These are phyloP conservation scores for Athripsodes cinereus DNA, from an alignment of 2,888 invertebrate species.

Conservation along the genomic window DNA sequence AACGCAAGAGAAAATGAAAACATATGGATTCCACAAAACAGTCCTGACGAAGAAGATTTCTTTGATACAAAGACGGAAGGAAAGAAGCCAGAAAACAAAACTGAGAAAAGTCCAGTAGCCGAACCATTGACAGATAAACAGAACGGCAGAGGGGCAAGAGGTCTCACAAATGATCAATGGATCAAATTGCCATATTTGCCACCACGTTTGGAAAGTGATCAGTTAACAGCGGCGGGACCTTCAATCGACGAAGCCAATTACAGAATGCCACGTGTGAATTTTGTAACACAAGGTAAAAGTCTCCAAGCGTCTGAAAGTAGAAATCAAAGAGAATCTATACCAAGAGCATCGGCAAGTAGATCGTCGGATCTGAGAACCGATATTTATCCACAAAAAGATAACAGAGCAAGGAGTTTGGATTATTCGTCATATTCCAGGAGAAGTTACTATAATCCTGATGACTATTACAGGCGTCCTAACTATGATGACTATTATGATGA, in stretches of 20 bases:
- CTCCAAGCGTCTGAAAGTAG: constrained; percentile 47
- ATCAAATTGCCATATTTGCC: constrained; percentile 49
- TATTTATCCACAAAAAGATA: constrained; percentile 42
- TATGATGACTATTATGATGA: constrained; percentile 41
- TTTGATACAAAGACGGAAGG: constrained; percentile 41
- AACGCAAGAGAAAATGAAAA: constrained; percentile 32
- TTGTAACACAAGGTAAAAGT: constrained; percentile 57
- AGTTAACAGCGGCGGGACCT: constrained; percentile 48
- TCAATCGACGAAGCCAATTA: constrained; percentile 51
- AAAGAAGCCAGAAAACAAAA: constrained; percentile 33
- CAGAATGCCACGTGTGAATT: constrained; percentile 59
- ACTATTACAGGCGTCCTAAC: constrained; percentile 34
- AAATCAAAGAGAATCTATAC: constrained; percentile 46
- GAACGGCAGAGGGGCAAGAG: constrained; percentile 52
- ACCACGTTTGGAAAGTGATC: constrained; percentile 41
- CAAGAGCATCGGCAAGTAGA: constrained; percentile 36
- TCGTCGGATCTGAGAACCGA: constrained; percentile 45
- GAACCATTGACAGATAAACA: constrained; percentile 48
- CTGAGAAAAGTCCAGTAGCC: constrained; percentile 40
- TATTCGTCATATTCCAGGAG: constrained; percentile 47
- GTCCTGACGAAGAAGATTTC: constrained; percentile 41
- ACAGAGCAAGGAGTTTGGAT: constrained; percentile 37
- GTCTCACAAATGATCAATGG: constrained; percentile 56
- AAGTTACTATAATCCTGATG: constrained; percentile 47
- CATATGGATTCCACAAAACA: constrained; percentile 44